Evolutionary conservation across 2,113 vertebrate genomes (phyloP), one percentile per base, ranked within the genome.

Genomic region (Gasterosteus aculeatus): DNA sequence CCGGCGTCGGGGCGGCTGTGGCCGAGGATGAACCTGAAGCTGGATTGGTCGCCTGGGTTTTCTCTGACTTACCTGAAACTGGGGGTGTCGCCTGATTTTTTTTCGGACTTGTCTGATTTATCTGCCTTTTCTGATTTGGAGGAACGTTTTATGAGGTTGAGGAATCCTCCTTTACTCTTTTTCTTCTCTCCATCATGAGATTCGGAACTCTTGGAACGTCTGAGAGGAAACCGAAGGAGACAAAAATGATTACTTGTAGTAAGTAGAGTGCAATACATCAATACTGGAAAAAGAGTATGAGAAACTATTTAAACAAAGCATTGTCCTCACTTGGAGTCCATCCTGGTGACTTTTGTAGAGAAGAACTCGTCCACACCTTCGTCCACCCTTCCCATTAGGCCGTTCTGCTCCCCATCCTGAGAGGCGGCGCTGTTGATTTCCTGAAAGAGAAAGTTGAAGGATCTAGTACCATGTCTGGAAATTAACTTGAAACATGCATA

Each of bases 281-380:
- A 19, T 16, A 16, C 10, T 61, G 60, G 29, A 8, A 42, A 53
- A 53, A 65, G n/a, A n/a, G n/a, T n/a, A 57, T 46, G 15, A 59
- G n/a, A 39, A 76, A 18, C 9, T 26, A 26, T n/a, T 19, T 14
- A 58, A 57, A 49, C 35, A 56, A 8, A 65, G 19, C 3, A 14
- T 7, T 9, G 3, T 59, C 0, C 90, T 92, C 83, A 95, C 94
- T 93, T 95, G 35, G 95, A 94, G 85, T 96, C 95, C 92, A 98
- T 94, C 93, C 95, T 97, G 72, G 97, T 98, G 84, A 99, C 96
- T 89, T 96, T 98, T 91, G 97, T 98, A 39, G 96, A 96, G 89
- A 99, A 99, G 92, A 99, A 99, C 89, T 98, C 98, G 79, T 99
- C 98, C 31, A 99, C 96, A 0, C 98, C 98, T 92, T 99, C 98